phyloP scores from a whole-genome alignment of 2,113 vertebrate genomes.

The Chlamydotis undulata region DNA sequence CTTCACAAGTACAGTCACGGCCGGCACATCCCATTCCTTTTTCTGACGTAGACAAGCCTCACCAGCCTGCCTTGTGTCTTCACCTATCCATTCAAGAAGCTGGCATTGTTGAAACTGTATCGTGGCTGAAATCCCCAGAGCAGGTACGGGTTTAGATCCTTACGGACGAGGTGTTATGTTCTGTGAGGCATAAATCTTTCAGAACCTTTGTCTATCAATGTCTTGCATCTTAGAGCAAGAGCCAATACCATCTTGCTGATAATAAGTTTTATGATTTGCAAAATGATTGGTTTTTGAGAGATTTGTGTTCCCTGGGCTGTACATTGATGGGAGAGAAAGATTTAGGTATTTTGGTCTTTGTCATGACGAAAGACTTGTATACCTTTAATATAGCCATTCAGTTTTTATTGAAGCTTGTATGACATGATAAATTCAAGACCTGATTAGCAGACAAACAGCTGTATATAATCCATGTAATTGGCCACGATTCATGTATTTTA shows the following conservation, averaged over 20 bases:
- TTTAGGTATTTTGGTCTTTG: not conserved
- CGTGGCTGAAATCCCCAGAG: not conserved
- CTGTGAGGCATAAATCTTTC: not conserved
- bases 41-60: not conserved
- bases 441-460: not conserved
- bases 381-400: not conserved
- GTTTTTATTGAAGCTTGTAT: not conserved
- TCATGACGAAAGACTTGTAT: not conserved
- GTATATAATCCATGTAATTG: not conserved
- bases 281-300: not conserved
- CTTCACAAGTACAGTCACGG: not conserved
- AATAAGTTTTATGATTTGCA: not conserved
- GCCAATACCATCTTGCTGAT: not conserved
- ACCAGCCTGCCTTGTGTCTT: not conserved
- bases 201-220: not conserved
- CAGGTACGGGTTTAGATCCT: not conserved
- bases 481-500: not conserved
- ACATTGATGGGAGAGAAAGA: not conserved
- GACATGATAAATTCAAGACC: not conserved
- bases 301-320: not conserved
- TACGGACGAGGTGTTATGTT: not conserved
- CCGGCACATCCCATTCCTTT: not conserved
- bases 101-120: not conserved
- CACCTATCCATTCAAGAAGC: not conserved
- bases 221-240: not conserved